Evolutionary conservation across 2,797 vertebrate genomes (phyloP), one percentile per base, ranked within the genome.

Genomic region (Mycteria americana): DNA sequence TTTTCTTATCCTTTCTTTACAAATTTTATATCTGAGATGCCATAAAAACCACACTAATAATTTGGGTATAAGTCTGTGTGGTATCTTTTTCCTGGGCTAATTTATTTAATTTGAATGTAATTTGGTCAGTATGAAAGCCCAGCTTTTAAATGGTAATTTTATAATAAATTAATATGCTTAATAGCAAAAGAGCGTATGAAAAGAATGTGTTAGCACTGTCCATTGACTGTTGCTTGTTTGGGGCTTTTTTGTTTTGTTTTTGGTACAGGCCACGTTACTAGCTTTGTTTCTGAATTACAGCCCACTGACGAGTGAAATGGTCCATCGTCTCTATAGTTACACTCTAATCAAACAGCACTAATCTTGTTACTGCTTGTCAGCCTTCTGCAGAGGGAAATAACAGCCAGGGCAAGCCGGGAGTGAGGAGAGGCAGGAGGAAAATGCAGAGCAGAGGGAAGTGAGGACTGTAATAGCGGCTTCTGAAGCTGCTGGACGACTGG

Each of bases 221-320:
- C 30, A 25, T 10, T 63, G n/a, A 60, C 37, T 37, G 37, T 37
- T 37, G 37, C 37, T 37, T 37, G 37, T 37, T 37, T 37, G 37
- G 37, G 37, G 63, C 16, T 21, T 27, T 59, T 30, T 74, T 21
- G 31, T 53, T 31, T 18, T 30, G 12, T 35, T 73, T 91, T 63
- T 56, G 1, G 15, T 65, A 64, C 0, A 1, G 28, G 74, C 64
- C n/a, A n/a, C 10, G 2, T 63, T 77, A 64, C 41, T 56, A 35
- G 22, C 50, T 92, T 92, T 79, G 18, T 94, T 95, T 92, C 41
- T 83, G 85, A 70, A 92, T 80, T 94, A 57, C 64, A 89, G 60
- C 27, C 59, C 54, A 51, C 64, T 72, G 50, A 80, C 13, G 25
- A 91, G 53, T 86, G 68, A 94, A 91, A 72, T 81, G 46, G 89